Evolutionary conservation across 1,140 invertebrate species (phyloP).

Genomic region (Euura saliciscinereae): DNA sequence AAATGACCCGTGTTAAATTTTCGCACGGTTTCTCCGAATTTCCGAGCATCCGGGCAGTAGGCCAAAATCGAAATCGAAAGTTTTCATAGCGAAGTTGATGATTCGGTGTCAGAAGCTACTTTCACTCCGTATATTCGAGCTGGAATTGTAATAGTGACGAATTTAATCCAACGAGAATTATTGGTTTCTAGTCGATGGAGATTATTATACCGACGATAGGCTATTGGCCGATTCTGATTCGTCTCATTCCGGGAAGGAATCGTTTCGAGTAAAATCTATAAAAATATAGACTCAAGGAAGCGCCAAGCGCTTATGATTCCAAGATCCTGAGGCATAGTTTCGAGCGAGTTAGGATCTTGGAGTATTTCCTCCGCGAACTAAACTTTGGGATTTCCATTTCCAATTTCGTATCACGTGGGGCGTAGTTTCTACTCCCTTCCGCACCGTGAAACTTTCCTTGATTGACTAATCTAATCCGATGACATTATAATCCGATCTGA

Average conservation of each 20-base stretch:
- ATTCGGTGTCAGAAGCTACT: neutral
- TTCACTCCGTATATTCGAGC: neutral
- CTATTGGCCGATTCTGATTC: too few relatives aligned
- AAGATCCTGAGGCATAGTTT: too few relatives aligned
- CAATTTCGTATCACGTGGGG: neutral
- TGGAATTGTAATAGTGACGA: neutral
- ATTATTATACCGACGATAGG: too few relatives aligned
- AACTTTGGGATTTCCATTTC: neutral
- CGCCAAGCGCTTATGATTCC: too few relatives aligned
- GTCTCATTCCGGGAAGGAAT: too few relatives aligned
- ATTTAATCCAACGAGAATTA: slow-evolving; percentile 1
- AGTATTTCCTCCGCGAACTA: neutral
- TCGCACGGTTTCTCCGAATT: neutral
- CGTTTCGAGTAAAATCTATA: too few relatives aligned
- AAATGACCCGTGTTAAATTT: neutral
- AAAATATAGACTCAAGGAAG: too few relatives aligned
- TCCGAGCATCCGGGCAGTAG: neutral
- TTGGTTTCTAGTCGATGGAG: neutral
- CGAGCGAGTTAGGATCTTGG: neutral
- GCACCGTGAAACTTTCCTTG: neutral
- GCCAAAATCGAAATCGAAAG: slow-evolving; percentile 1
- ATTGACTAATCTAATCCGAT: neutral
- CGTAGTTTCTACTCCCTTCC: neutral
- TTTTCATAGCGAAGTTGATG: neutral
- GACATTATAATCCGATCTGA: neutral